Evolutionary conservation across 2,888 invertebrate genomes (phyloP), one percentile per base, ranked within the genome.

Genomic region (Athalia cordata): DNA sequence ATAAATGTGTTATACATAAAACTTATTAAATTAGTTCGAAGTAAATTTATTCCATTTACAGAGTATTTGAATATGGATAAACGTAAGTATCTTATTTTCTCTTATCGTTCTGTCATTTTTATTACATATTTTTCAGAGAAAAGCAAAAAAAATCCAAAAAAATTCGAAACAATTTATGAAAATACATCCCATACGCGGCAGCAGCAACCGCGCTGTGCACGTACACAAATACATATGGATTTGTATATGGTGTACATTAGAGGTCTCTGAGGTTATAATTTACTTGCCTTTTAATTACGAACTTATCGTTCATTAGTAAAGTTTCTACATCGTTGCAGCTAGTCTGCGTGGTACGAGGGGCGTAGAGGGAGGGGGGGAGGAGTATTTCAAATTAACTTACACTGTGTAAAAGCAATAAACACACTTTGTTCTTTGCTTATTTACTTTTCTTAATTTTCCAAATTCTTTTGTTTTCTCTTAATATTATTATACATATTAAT

Each of bases 401-500:
- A n/a, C 59, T 29, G 72, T 72, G 72, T 72, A 72, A 72, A 55
- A 72, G 72, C 72, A 72, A 72, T 72, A 72, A 72, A 72, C 72
- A 72, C 72, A 72, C 72, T 72, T 72, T 72, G 29, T 72, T 72
- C 59, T 59, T 8, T n/a, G 9, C 8, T 55, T 55, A 11, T 55
- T 55, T 55, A 55, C n/a, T 55, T 55, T 55, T 4, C 55, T 29
- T 29, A 29, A 29, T 29, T 29, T 29, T 29, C 29, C 29, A 29
- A 29, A 29, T 29, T 29, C 29, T 29, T 29, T 29, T 29, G 29
- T 29, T 29, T 29, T 29, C 29, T 29, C 29, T 29, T 29, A 0
- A 29, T 29, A 29, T 29, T 29, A 29, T 29, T 29, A 29, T 29
- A 29, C 29, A 29, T 29, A 89, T 88, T 88, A 88, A 89, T 89